These are phyloP conservation scores for Zaprionus lineosus DNA, from an alignment of 2,888 invertebrate species.

Conservation along the genomic window DNA sequence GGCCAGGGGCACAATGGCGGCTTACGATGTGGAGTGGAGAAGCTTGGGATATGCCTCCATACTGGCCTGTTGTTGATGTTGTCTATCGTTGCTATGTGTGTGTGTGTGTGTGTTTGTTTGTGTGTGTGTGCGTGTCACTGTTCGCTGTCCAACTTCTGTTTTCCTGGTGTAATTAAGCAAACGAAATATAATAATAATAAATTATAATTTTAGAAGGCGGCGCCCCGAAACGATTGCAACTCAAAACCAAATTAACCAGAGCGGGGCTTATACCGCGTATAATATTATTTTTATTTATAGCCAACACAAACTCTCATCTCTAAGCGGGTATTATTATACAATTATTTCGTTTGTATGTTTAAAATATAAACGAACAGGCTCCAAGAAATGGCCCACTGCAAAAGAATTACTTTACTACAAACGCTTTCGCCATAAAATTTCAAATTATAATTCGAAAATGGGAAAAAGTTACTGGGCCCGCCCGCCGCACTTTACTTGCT, in stretches of 20 bases:
- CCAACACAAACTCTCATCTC: slow-evolving; percentile 4
- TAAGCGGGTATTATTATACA: slow-evolving; percentile 44
- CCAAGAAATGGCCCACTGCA: slow-evolving; percentile 49
- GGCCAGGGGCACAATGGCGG: not conserved
- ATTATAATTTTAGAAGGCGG: slow-evolving; percentile 82
- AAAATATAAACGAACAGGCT: slow-evolving; percentile 81
- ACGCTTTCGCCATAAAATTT: slow-evolving; percentile 58
- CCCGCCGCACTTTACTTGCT: not conserved
- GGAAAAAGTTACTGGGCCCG: slow-evolving; percentile 22
- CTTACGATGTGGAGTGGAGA: not conserved
- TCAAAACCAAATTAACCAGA: slow-evolving; percentile 15
- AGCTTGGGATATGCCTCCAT: slow-evolving; percentile 17
- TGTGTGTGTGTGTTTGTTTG: not conserved
- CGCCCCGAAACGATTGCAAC: slow-evolving; percentile 29
- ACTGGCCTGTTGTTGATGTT: slow-evolving; percentile 5
- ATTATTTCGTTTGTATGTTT: slow-evolving; percentile 79
- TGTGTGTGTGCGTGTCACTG: slow-evolving; percentile 22
- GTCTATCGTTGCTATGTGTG: slow-evolving; percentile 15
- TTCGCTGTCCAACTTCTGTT: slow-evolving; percentile 64
- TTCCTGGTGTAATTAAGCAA: slow-evolving; percentile 83
- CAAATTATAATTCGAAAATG: slow-evolving; percentile 60
- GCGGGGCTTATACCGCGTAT: slow-evolving; percentile 36
- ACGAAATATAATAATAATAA: slow-evolving; percentile 83
- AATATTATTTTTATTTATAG: slow-evolving; percentile 59
- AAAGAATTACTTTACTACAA: slow-evolving; percentile 6